Evolutionary conservation across 2,888 invertebrate genomes (phyloP), one percentile per base, ranked within the genome.

Genomic region (Vesta saturnalis): DNA sequence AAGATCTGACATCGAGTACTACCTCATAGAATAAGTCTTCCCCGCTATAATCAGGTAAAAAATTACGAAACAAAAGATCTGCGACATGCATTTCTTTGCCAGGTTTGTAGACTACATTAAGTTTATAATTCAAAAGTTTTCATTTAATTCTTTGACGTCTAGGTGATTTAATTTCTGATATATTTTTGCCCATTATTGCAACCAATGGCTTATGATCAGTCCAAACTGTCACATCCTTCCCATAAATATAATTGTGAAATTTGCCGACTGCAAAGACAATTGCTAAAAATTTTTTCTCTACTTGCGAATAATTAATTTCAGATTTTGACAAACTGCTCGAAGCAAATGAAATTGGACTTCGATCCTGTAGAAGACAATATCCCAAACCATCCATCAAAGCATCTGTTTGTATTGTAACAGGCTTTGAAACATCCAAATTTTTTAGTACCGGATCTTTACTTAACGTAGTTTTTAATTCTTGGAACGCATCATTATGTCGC

Each of bases 121-220:
- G 14, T 8, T 43, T 43, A 43, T 43, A 43, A 43, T 30, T 30
- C 10, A 30, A 30, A 30, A 30, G 30, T 30, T 30, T 30, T 30
- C 4, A 30, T 30, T 30, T 43, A 43, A 43, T 43, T 43, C 43
- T 43, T 43, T 10, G 43, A 43, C 2, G 43, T 43, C 43, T 43
- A 5, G 43, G 43, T 14, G 43, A 43, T 43, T 43, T 43, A 43
- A 43, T 43, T 43, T 43, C 43, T 43, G 43, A 43, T 43, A 43
- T 43, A 43, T 43, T 43, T 43, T 43, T 43, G 5, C 43, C 43
- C 43, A 43, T 43, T 43, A 43, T 43, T 43, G 43, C 43, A 43
- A 43, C 43, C n/a, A 43, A 43, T 43, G 43, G 43, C n/a, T 43
- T 43, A 43, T 43, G 43, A 43, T 43, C 43, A 43, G 43, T 43